Base-by-base conservation (phyloP, 2,888 invertebrate genomes). In the Lepeophtheirus nordmannii region DNA sequence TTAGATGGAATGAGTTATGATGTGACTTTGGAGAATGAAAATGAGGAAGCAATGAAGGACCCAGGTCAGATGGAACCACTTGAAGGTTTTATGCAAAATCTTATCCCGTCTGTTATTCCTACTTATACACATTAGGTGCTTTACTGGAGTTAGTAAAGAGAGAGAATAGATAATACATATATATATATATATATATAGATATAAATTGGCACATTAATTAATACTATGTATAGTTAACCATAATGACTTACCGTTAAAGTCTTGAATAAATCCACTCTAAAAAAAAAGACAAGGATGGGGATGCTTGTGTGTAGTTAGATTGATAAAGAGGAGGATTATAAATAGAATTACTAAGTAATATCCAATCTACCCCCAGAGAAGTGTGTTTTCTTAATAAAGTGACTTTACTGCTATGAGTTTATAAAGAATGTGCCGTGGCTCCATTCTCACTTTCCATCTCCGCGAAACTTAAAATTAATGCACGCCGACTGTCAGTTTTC, bases 381-480 rank as follows among this genome's bases (percentile, higher is more conserved):
- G 30, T 30, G 30, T 5, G 30, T 30, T 30, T 30, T 30, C 30
- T 30, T 7, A 30, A 30, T 30, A 30, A 30, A 30, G 30, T 7
- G 30, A 30, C 30, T 30, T 5, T 30, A 7, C 30, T 30, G 7
- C 30, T 30, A 30, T 30, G 30, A 30, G 2, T 7, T 30, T 30
- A 9, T 12, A 65, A 56, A 14, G 68, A 68, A 62, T 68, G 80
- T 90, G 22, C 85, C 85, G n/a, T 96, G 94, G 74, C 94, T 94
- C 3, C 93, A 93, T 76, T 96, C 94, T 76, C 91, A 91, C 1
- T 91, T 91, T 76, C 89, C 92, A n/a, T 94, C 93, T 78, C 90
- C 91, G 1, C 91, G 93, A 76, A 92, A 94, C 68, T 93, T 94
- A 78, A 93, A 93, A 5, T 93, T 94, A 79, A 92, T 93, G 72